Conservation (phyloP, 2,797 vertebrate genomes). For the Sebastes oblongus region DNA sequence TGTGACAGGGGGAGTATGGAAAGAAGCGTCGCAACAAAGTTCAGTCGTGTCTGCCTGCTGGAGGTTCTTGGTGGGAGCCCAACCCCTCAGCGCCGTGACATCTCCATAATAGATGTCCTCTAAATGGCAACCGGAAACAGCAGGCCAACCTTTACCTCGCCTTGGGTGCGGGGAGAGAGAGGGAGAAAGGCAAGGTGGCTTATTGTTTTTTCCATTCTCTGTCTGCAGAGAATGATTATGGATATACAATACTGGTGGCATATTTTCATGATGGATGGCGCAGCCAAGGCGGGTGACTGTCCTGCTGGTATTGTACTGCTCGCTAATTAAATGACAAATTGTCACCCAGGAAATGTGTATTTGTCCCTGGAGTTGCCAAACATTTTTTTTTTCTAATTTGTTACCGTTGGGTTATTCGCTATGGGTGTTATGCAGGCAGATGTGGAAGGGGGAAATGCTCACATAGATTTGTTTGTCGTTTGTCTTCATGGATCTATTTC, state of each 20-base stretch:
- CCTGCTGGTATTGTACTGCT: constrained; percentile 51
- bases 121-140: constrained; percentile 63
- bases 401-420: constrained; percentile 8
- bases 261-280: constrained; percentile 66
- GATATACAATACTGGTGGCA: constrained; percentile 46
- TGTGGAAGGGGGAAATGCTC: not conserved
- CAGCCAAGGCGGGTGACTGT: constrained; percentile 34
- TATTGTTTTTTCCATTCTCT: constrained; percentile 50
- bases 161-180: not conserved
- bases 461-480: not conserved
- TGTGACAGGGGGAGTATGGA: constrained; percentile 10
- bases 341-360: constrained; percentile 48
- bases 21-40: constrained; percentile 40
- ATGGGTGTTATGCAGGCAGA: not conserved
- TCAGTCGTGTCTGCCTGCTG: constrained; percentile 45
- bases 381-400: constrained; percentile 11
- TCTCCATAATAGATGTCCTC: constrained; percentile 63
- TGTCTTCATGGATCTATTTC: not conserved
- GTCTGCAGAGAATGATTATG: constrained; percentile 57
- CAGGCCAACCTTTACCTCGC: constrained; percentile 45
- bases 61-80: constrained; percentile 43
- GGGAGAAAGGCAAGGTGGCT: constrained; percentile 1
- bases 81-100: constrained; percentile 21
- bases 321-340: constrained; percentile 75
- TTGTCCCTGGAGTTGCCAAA: constrained; percentile 28